Evolutionary conservation across 2,113 vertebrate genomes (phyloP).

Genomic region (Parus major): DNA sequence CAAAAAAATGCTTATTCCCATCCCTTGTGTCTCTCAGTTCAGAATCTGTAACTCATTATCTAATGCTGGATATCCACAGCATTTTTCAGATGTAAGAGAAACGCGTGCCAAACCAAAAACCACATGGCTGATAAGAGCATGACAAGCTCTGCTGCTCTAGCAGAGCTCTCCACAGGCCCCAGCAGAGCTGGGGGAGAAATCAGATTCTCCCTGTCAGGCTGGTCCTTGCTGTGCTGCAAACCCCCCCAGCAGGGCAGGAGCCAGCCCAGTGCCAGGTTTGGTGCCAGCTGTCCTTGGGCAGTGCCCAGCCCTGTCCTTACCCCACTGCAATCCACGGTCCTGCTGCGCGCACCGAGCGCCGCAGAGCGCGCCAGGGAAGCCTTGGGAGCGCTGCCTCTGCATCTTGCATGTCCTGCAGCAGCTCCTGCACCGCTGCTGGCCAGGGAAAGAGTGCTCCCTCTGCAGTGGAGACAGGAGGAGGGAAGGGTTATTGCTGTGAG

Average conservation of each 20-base stretch:
- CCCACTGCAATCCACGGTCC: conserved; percentile 55
- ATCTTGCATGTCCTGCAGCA: conserved; percentile 63
- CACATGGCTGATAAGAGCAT: rapidly evolving
- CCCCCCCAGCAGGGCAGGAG: rapidly evolving
- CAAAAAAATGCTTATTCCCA: background rate
- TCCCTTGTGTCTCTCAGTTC: background rate
- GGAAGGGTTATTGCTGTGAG: background rate
- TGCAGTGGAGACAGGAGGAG: conserved; percentile 38
- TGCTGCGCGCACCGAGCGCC: conserved; percentile 49
- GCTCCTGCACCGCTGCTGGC: conserved; percentile 69
- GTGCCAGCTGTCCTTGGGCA: background rate
- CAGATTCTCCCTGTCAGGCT: background rate
- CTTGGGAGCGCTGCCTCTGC: background rate
- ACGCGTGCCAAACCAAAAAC: background rate
- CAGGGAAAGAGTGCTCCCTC: conserved; percentile 75
- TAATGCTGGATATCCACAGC: background rate
- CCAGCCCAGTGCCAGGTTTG: background rate
- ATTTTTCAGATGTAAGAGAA: background rate
- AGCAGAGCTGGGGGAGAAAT: background rate
- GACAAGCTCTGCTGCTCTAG: background rate
- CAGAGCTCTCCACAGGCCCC: background rate
- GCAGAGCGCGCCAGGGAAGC: conserved; percentile 61
- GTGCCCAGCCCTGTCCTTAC: conserved; percentile 61
- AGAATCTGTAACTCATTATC: background rate
- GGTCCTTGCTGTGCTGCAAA: background rate